These are phyloP conservation scores for Neuroscelio doddi DNA, from an alignment of 2,888 invertebrate species.

Conservation along the genomic window DNA sequence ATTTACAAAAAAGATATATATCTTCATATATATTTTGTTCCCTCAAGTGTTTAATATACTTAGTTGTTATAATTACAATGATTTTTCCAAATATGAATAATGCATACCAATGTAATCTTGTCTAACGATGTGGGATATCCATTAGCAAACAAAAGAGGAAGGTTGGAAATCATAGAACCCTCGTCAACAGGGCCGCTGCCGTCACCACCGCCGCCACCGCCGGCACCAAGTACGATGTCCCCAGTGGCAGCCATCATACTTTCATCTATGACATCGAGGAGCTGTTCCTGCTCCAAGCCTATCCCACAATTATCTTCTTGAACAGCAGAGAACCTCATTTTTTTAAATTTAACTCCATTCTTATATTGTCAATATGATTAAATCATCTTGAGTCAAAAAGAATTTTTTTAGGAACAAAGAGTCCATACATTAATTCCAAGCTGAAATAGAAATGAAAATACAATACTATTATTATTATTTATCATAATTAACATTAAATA, in stretches of 20 bases:
- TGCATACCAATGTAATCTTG: slow-evolving; percentile 74
- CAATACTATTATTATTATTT: not conserved
- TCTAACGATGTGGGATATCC: slow-evolving; percentile 81
- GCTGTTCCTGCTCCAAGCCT: slow-evolving; percentile 60
- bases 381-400: not conserved
- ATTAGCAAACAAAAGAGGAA: slow-evolving; percentile 81
- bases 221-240: slow-evolving; percentile 50
- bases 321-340: slow-evolving; percentile 64
- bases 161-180: slow-evolving; percentile 79
- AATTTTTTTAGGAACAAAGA: not conserved
- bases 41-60: too few species aligned
- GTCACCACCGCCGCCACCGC: slow-evolving; percentile 9
- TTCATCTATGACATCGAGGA: slow-evolving; percentile 57
- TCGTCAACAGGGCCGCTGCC: slow-evolving; percentile 57
- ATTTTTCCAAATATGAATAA: too few species aligned
- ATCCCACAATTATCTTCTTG: slow-evolving; percentile 64
- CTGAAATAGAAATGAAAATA: not conserved
- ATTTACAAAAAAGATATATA: too few species aligned
- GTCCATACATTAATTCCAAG: too few species aligned
- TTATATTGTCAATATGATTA: not conserved
- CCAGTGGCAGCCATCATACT: slow-evolving; percentile 62
- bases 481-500: too few species aligned
- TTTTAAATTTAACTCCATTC: slow-evolving; percentile 51
- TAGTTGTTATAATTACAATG: too few species aligned
- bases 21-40: too few species aligned